phyloP scores from a whole-genome alignment of 2,113 vertebrate genomes.

The Fulica atra region DNA sequence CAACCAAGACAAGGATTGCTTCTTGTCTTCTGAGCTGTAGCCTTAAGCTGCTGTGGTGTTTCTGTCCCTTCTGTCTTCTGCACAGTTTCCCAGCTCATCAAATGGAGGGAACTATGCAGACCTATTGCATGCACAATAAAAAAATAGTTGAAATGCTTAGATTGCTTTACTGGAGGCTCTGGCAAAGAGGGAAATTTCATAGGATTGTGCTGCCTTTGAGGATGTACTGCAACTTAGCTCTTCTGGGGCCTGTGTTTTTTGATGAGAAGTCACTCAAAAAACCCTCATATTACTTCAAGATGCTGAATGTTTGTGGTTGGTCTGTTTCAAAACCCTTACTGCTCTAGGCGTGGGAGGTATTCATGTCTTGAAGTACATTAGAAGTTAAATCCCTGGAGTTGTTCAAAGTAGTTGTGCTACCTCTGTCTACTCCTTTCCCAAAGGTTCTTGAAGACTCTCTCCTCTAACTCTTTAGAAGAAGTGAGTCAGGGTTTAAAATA shows the following conservation, averaged over 20 bases:
- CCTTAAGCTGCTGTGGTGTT: neutral
- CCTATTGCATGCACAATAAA: neutral
- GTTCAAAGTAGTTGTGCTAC: neutral
- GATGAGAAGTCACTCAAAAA: slow-evolving; percentile 1
- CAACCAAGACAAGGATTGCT: neutral
- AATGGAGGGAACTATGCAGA: neutral
- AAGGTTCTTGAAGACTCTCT: neutral
- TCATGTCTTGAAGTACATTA: neutral
- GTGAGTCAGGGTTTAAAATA: neutral
- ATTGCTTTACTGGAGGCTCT: neutral
- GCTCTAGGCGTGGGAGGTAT: slow-evolving; percentile 16
- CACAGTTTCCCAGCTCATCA: neutral
- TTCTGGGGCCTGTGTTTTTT: slow-evolving; percentile 7
- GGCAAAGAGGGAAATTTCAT: neutral
- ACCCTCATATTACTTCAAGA: neutral
- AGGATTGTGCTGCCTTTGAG: neutral
- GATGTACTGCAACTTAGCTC: neutral
- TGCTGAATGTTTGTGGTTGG: neutral
- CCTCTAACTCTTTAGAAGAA: neutral
- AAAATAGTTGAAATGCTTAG: slow-evolving; percentile 1
- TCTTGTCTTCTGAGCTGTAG: neutral
- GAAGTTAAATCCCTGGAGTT: neutral
- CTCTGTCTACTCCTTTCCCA: neutral
- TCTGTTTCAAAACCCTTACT: slow-evolving; percentile 22
- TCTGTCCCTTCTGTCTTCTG: neutral